Base-by-base conservation (phyloP, 2,888 invertebrate species). In the Ophion ellenae region DNA sequence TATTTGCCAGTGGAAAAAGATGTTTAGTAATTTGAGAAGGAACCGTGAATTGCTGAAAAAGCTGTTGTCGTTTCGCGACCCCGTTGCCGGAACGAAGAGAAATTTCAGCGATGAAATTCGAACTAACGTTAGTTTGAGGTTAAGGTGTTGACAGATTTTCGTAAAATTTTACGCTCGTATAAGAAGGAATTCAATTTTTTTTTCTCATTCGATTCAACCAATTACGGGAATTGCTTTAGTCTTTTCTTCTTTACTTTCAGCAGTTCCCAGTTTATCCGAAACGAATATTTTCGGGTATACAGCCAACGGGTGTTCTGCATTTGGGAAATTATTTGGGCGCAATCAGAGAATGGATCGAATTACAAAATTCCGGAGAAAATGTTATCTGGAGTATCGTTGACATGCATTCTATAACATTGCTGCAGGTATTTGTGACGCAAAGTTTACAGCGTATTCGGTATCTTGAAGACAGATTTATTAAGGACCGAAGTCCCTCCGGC, bases 271-370 rank as follows among this genome's bases (percentile, higher is more conserved):
- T 69, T 53, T 96, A 95, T 95, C 95, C 95, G 6, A 95, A 94
- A 80, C 95, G 96, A 90, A 95, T 99, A 90, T 97, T 99, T 91
- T 98, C 99, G 0, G 99, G 99, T 17, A 97, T 99, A 92, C 99
- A 99, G 94, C 99, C 99, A 0, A 99, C 99, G 0, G 99, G 99
- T 24, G 95, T 96, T 4, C 95, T 99, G 85, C 99, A 99, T 94
- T 95, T 99, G 75, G 99, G 99, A 14, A 99, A 99, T 95, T 99
- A 99, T 95, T 96, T 99, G 89, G 99, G 99, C 14, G 99, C 98
- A 1, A 96, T 99, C 86, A 96, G 96, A 84, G 97, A 97, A 92
- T 99, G 99, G 97, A 96, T 97, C 28, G 95, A 96, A 24, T 94
- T 98, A 64, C 99, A 99, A 94, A 95, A 98, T 84, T 84, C 81